These are phyloP conservation scores for Teleogryllus occipitalis DNA, from an alignment of 1,140 invertebrate species.

Conservation along the genomic window DNA sequence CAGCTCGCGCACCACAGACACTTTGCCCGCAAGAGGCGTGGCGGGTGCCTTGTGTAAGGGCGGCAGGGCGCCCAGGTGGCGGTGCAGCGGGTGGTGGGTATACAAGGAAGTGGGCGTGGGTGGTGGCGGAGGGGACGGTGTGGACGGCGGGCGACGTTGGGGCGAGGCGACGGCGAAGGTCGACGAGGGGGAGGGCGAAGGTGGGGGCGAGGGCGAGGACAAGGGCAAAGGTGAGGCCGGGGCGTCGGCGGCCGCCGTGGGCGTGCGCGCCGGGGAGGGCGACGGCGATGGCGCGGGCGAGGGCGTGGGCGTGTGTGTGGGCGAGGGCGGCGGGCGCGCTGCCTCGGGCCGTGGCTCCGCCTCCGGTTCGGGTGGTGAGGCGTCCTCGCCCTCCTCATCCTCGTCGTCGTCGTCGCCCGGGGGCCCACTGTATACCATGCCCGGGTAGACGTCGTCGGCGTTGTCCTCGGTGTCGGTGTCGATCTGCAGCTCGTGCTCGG, in stretches of 20 bases:
- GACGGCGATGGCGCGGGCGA: background rate
- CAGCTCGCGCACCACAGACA: too few relatives aligned
- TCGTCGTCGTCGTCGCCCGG: background rate
- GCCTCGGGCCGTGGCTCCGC: background rate
- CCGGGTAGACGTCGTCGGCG: constrained; percentile 26
- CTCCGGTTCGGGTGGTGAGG: background rate
- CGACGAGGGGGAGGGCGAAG: too few relatives aligned
- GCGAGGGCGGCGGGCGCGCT: too few relatives aligned
- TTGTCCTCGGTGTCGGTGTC: constrained; percentile 67
- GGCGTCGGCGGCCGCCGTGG: background rate
- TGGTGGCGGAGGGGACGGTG: too few relatives aligned
- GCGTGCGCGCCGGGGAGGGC: background rate
- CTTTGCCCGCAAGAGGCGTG: too few relatives aligned
- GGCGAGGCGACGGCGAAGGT: background rate
- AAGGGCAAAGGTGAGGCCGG: background rate
- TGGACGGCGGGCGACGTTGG: background rate
- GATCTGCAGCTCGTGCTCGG: constrained; percentile 74
- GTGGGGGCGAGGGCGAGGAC: too few relatives aligned
- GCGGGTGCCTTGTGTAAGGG: too few relatives aligned
- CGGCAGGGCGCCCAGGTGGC: too few relatives aligned
- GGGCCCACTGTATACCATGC: constrained; percentile 29
- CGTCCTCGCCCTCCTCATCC: background rate
- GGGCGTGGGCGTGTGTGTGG: background rate
- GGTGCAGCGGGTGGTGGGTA: background rate
- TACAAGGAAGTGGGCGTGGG: background rate